Conservation (phyloP, 2,888 invertebrate genomes). For the Caenorhabditis sp. region DNA sequence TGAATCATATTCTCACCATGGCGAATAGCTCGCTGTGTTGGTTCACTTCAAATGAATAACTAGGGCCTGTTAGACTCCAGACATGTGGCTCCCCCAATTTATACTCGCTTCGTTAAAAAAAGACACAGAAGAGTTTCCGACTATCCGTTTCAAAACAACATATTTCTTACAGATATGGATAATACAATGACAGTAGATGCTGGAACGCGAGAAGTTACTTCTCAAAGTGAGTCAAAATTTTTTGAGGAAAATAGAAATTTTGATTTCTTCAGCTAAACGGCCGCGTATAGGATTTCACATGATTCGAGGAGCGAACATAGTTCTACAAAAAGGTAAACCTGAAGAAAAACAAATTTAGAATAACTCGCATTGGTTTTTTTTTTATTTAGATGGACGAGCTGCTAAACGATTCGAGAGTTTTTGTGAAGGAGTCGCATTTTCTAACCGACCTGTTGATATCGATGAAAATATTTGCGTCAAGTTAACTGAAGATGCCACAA, state of each 20-base stretch:
- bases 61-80: too few relatives aligned
- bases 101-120: too few relatives aligned
- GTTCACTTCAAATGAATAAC: too few relatives aligned
- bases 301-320: slow-evolving; percentile 64
- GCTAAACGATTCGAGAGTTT: slow-evolving; percentile 92
- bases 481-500: slow-evolving; percentile 72
- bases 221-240: slow-evolving; percentile 1
- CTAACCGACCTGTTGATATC: slow-evolving; percentile 82
- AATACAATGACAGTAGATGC: slow-evolving; percentile 26
- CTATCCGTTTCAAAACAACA: neutral
- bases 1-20: too few relatives aligned
- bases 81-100: too few relatives aligned
- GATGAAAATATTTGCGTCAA: slow-evolving; percentile 82
- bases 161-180: slow-evolving; percentile 32
- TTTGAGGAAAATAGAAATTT: neutral
- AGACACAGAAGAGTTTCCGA: too few relatives aligned
- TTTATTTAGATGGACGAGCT: slow-evolving; percentile 48
- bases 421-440: slow-evolving; percentile 82
- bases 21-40: too few relatives aligned
- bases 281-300: slow-evolving; percentile 56
- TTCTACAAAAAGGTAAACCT: slow-evolving; percentile 39
- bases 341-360: neutral
- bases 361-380: too few relatives aligned
- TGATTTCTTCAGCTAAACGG: slow-evolving; percentile 8
- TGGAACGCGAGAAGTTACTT: slow-evolving; percentile 23